Percentiles rank a stretch among this genome's conserved stretches.
Evolutionary conservation across 2,797 vertebrate genomes (phyloP).

Genomic region (Cossypha niveicapilla): DNA sequence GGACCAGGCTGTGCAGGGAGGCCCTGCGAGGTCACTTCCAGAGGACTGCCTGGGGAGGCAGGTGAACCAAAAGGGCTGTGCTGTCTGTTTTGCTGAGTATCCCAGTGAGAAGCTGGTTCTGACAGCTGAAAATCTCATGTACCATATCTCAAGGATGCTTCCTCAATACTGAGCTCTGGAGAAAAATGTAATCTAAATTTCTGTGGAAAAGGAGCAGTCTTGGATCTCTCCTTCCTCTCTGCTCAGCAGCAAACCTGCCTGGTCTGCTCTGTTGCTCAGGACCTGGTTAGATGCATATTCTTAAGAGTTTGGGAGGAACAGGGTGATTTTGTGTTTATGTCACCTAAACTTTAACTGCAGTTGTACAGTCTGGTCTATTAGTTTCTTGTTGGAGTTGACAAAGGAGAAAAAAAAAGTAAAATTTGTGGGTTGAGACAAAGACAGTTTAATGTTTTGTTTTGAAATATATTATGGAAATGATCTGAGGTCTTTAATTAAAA

Average conservation of each 20-base stretch:
- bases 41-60: accelerated
- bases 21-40: neutral
- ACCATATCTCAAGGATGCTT: neutral
- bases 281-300: neutral
- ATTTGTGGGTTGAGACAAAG: neutral
- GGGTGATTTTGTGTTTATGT: neutral
- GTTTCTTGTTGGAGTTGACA: neutral
- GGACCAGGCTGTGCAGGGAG: neutral
- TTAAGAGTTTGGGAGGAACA: neutral
- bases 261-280: accelerated
- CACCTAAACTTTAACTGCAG: neutral
- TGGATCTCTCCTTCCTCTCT: neutral
- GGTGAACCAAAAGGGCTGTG: neutral
- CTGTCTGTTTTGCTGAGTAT: accelerated
- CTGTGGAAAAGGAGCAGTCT: neutral
- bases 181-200: neutral
- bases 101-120: neutral
- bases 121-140: neutral
- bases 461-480: neutral
- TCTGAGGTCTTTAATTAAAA: neutral
- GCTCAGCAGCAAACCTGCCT: neutral
- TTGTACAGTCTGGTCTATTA: neutral
- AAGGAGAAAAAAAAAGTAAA: accelerated
- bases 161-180: neutral
- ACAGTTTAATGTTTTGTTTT: neutral